Evolutionary conservation across 2,797 vertebrate genomes (phyloP).

Genomic region (Enteromius fasciolatus): DNA sequence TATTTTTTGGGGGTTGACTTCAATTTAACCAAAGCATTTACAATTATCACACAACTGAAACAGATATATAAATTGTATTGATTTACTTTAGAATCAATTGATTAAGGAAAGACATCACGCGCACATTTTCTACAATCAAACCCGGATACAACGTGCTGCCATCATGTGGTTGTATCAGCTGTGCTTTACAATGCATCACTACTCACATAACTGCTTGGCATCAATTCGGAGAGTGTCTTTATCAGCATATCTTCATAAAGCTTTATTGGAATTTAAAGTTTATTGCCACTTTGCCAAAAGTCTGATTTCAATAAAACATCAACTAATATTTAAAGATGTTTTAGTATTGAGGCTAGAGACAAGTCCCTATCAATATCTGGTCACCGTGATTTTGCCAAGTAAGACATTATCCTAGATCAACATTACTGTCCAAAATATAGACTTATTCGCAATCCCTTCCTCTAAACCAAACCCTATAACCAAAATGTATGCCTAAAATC

Average conservation of each 20-base stretch:
- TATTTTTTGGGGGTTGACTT: neutral
- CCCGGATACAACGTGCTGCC: neutral
- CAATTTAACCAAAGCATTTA: neutral
- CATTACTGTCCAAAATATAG: no score
- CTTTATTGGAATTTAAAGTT: neutral
- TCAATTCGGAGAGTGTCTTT: neutral
- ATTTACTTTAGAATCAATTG: neutral
- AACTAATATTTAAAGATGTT: neutral
- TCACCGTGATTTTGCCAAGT: no score
- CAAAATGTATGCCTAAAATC: no score
- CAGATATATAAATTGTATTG: neutral
- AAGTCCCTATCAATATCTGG: neutral
- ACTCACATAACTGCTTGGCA: neutral
- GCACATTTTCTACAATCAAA: neutral
- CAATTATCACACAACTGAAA: neutral
- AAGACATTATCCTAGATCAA: no score
- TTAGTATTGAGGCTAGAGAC: neutral
- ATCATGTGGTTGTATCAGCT: conserved; percentile 24
- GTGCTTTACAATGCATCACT: neutral
- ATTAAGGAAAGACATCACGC: neutral
- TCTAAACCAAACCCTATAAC: no score
- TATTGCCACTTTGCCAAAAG: neutral
- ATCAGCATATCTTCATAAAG: neutral
- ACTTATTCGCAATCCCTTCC: no score
- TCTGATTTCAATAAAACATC: neutral